phyloP scores from a whole-genome alignment of 2,888 invertebrate genomes.

The Drosophila neotestacea region DNA sequence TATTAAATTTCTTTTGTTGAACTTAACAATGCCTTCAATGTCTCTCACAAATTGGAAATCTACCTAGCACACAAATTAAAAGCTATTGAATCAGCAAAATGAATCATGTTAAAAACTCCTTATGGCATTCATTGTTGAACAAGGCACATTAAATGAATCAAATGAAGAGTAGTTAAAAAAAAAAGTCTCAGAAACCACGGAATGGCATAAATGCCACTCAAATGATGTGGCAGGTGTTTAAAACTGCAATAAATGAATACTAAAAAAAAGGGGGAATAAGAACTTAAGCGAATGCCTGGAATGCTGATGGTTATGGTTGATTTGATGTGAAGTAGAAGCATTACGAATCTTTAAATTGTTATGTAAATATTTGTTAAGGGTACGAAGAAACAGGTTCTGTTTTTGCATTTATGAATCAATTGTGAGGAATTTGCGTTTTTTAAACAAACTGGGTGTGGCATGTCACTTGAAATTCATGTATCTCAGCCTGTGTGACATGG shows the following conservation, averaged over 20 bases:
- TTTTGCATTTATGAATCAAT: slow-evolving; percentile 64
- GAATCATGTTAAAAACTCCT: slow-evolving; percentile 18
- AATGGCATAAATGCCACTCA: slow-evolving; percentile 25
- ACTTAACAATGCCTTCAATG: slow-evolving; percentile 19
- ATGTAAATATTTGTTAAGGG: slow-evolving; percentile 49
- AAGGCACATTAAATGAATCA: slow-evolving; percentile 33
- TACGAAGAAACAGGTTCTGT: slow-evolving; percentile 52
- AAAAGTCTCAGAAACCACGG: slow-evolving; percentile 31
- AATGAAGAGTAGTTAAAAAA: slow-evolving; percentile 25
- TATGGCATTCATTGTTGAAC: background rate
- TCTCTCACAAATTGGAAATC: background rate
- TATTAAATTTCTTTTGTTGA: slow-evolving; percentile 13
- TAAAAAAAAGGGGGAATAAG: background rate
- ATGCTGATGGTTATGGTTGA: slow-evolving; percentile 70
- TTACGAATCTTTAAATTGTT: slow-evolving; percentile 41
- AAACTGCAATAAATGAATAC: slow-evolving; percentile 20
- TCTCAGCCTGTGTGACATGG: slow-evolving; percentile 11
- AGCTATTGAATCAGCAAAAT: slow-evolving; percentile 1
- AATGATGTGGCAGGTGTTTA: slow-evolving; percentile 41
- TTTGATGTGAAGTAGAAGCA: slow-evolving; percentile 60
- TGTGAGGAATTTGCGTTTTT: slow-evolving; percentile 54
- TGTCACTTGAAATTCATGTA: slow-evolving; percentile 8
- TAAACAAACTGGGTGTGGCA: slow-evolving; percentile 56
- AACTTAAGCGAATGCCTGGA: slow-evolving; percentile 35
- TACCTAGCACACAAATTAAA: slow-evolving; percentile 1